These are phyloP conservation scores for Callocephalon fimbriatum DNA, from an alignment of 2,113 vertebrate species.

Conservation along the genomic window DNA sequence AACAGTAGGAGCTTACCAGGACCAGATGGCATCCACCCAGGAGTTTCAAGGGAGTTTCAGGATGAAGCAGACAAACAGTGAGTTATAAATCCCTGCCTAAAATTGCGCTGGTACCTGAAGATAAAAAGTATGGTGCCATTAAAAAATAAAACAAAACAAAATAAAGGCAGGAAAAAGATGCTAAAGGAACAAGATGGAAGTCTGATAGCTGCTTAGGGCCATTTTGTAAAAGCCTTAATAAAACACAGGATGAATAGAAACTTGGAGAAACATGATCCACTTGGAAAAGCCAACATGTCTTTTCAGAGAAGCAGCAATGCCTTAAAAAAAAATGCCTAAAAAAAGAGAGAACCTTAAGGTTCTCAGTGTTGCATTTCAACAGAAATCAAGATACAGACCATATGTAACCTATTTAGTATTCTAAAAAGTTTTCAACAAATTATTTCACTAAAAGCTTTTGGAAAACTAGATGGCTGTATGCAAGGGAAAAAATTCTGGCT, in stretches of 20 bases:
- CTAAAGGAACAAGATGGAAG: not conserved
- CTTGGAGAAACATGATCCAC: not conserved
- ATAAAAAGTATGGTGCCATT: not conserved
- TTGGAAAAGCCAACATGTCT: not conserved
- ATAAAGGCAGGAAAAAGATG: not conserved
- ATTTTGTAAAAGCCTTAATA: not conserved
- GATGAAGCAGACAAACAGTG: not conserved
- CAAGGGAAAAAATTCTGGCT: not conserved
- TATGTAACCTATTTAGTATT: not conserved
- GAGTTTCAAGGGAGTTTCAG: not conserved
- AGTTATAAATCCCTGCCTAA: not conserved
- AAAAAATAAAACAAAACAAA: not conserved
- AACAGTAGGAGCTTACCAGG: not conserved
- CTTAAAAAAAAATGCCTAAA: not conserved
- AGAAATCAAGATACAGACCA: not conserved
- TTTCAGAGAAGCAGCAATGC: not conserved
- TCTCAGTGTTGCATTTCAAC: not conserved
- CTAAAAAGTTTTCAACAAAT: not conserved
- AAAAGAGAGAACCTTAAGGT: not conserved
- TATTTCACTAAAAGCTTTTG: not conserved
- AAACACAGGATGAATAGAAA: not conserved
- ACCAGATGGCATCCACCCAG: constrained; percentile 16
- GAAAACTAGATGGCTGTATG: accelerated
- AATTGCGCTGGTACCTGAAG: not conserved
- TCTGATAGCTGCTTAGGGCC: not conserved